Percentiles rank a stretch among this genome's conserved stretches.
Conservation (phyloP, 2,888 invertebrate genomes). For the Sarcophaga subvicina region DNA sequence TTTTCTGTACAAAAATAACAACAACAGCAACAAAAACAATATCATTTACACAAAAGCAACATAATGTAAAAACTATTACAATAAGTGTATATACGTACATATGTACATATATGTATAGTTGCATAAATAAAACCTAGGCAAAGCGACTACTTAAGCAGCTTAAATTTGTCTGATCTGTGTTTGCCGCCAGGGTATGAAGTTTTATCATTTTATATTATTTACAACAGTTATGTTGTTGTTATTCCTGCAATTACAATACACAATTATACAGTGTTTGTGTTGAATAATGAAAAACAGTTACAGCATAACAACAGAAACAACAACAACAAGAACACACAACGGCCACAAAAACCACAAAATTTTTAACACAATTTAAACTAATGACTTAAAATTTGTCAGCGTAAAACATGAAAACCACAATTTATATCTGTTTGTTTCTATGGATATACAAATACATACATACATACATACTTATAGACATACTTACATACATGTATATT, state of each 20-base stretch:
- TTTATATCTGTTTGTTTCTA: slow-evolving; percentile 38
- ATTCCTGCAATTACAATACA: no score
- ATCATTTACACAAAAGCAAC: background rate
- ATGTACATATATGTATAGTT: background rate
- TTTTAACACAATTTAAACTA: slow-evolving; percentile 67
- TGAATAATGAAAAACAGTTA: background rate
- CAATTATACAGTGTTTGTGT: background rate
- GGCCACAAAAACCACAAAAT: slow-evolving; percentile 61
- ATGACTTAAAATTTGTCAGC: slow-evolving; percentile 69
- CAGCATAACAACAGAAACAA: background rate
- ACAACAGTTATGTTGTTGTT: background rate
- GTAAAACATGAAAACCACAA: slow-evolving; percentile 63
- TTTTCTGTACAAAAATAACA: background rate
- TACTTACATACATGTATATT: background rate
- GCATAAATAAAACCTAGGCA: background rate
- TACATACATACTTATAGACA: slow-evolving; percentile 9
- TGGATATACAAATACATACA: background rate
- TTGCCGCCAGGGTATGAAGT: slow-evolving; percentile 1
- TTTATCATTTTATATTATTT: background rate
- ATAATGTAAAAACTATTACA: background rate
- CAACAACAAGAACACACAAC: background rate
- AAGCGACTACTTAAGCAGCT: slow-evolving; percentile 53
- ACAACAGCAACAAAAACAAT: background rate
- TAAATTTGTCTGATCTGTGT: slow-evolving; percentile 58
- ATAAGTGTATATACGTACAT: background rate